Percentiles rank a stretch among this genome's conserved stretches.
phyloP scores from a whole-genome alignment of 2,888 invertebrate genomes.

The Lasioglossum vierecki region DNA sequence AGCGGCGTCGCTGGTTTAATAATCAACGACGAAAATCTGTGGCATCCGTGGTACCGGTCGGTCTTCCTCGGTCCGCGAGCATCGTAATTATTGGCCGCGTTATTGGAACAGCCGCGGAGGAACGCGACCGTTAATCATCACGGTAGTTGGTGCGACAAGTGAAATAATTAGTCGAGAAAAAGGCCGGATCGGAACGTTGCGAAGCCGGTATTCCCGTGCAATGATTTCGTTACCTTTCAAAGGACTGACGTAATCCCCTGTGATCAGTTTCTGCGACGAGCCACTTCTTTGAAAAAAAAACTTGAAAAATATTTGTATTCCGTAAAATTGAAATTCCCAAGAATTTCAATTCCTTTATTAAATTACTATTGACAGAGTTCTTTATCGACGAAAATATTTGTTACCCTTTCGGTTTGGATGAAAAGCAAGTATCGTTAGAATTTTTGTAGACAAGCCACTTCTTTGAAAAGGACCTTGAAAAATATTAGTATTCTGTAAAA shows the following conservation, averaged over 20 bases:
- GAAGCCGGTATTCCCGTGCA: not conserved
- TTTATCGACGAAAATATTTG: too few species aligned
- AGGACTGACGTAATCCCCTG: not conserved
- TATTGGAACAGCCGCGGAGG: constrained; percentile 27
- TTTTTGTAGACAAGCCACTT: too few species aligned
- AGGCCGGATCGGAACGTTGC: constrained; percentile 26
- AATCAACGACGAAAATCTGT: not conserved
- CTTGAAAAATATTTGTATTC: too few species aligned
- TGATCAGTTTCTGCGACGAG: constrained; percentile 17
- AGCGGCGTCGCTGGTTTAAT: not conserved
- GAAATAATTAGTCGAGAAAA: constrained; percentile 47
- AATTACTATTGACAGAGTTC: too few species aligned
- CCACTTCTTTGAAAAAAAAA: too few species aligned
- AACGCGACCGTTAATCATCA: constrained; percentile 51
- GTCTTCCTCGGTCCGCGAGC: constrained; percentile 3
- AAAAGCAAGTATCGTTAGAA: too few species aligned
- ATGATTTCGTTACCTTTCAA: constrained; percentile 18
- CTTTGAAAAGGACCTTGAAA: too few species aligned
- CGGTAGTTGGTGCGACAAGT: constrained; percentile 49
- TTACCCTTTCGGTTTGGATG: too few species aligned
- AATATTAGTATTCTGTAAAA: too few species aligned
- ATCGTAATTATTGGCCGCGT: constrained; percentile 33
- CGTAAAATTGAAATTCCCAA: too few species aligned
- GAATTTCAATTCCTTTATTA: too few species aligned
- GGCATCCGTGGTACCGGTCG: not conserved